A percentile compares a stretch with the other conserved stretches of the same genome.
These are phyloP conservation scores for Drosophila repleta DNA, from an alignment of 1,140 invertebrate genomes.

Conservation along the genomic window DNA sequence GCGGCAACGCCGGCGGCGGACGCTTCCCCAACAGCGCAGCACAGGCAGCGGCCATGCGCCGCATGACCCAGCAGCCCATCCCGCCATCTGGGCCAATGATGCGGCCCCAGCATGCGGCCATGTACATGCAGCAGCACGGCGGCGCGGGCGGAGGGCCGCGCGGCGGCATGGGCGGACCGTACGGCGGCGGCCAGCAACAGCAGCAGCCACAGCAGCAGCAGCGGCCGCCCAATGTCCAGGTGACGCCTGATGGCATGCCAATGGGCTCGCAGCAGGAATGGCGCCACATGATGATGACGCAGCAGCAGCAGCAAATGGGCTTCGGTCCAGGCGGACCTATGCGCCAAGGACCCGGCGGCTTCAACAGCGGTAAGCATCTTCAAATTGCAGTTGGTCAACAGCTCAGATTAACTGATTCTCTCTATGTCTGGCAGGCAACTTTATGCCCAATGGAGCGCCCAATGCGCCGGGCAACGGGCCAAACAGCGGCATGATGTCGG, in stretches of 20 bases:
- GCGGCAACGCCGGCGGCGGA: constrained; percentile 78
- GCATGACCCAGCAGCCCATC: constrained; percentile 88
- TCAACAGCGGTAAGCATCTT: constrained; percentile 86
- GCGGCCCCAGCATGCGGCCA: constrained; percentile 86
- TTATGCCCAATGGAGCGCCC: constrained; percentile 73
- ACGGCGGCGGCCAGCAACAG: constrained; percentile 69
- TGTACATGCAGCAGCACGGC: constrained; percentile 85
- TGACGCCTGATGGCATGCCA: constrained; percentile 85
- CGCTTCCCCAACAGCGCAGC: constrained; percentile 80
- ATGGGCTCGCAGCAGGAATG: constrained; percentile 88
- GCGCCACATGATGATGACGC: constrained; percentile 88
- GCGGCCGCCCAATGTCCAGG: constrained; percentile 85
- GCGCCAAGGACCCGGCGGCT: constrained; percentile 87
- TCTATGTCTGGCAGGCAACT: constrained; percentile 54
- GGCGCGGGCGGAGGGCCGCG: constrained; percentile 65
- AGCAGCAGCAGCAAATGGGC: constrained; percentile 86
- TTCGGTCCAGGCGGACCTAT: constrained; percentile 83
- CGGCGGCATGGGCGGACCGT: constrained; percentile 84
- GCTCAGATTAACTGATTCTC: neutral
- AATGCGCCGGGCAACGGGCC: constrained; percentile 58
- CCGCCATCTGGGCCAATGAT: constrained; percentile 90
- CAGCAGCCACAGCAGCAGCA: constrained; percentile 74
- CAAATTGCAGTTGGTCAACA: neutral
- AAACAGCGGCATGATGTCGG: constrained; percentile 73
- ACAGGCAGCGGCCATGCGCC: constrained; percentile 86